Conservation (phyloP, 2,888 invertebrate species). For the Apotomis betuletana region DNA sequence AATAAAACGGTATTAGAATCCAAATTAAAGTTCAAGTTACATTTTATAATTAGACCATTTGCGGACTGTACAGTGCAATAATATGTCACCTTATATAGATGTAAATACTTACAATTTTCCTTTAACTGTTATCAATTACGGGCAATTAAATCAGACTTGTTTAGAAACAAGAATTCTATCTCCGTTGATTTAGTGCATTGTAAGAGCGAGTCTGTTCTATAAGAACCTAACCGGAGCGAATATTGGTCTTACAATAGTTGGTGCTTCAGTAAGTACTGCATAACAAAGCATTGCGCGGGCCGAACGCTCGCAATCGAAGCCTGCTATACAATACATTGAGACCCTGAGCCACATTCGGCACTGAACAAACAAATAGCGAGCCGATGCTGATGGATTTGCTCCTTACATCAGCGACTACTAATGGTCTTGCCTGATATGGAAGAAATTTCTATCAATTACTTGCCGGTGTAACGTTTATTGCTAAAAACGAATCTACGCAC, state of each 20-base stretch:
- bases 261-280: slow-evolving; percentile 41
- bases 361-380: slow-evolving; percentile 45
- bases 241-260: slow-evolving; percentile 48
- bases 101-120: no score
- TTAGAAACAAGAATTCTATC: background rate
- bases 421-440: background rate
- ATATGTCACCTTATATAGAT: no score
- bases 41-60: no score
- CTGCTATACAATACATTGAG: slow-evolving; percentile 55
- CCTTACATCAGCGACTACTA: background rate
- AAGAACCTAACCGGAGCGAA: slow-evolving; percentile 43
- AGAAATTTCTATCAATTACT: background rate
- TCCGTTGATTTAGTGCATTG: no score
- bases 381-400: slow-evolving; percentile 26
- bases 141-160: background rate
- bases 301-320: slow-evolving; percentile 52
- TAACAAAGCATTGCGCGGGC: slow-evolving; percentile 55
- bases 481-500: no score
- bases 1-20: no score
- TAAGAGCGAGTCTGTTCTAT: slow-evolving; percentile 7
- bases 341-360: slow-evolving; percentile 65
- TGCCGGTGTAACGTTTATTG: no score
- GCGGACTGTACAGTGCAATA: no score
- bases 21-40: no score
- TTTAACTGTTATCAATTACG: no score